Base-by-base conservation (phyloP, 2,888 invertebrate genomes). In the Clistopyga incitator region DNA sequence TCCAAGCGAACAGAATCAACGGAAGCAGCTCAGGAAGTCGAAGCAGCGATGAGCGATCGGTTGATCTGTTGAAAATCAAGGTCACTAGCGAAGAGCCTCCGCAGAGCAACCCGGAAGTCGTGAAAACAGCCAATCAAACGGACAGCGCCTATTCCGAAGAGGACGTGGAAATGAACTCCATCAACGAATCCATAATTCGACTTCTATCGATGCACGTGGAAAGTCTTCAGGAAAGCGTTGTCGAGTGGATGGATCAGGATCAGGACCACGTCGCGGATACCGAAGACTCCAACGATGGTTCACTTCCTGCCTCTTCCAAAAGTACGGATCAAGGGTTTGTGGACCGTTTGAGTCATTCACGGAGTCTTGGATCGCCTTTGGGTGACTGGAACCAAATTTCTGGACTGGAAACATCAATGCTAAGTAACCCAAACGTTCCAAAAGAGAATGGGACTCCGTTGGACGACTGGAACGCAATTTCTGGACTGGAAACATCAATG, bases 221-320 rank as follows among this genome's bases (percentile, higher is more conserved):
- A 25, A 81, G 23, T 65, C 11, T 65, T 10, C 81, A 45, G 8
- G 67, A 71, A 47, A 65, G 45, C 29, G 68, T 78, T 8, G 71
- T 81, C 34, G 78, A 81, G 54, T 72, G 74, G 74, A 81, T 81
- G 81, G 81, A 81, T 3, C 59, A 81, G 29, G 81, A 75, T 59
- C 61, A 59, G 20, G 67, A 75, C 23, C 67, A 76, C 50, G 59
- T 56, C 1, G 68, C 68, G 15, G 81, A 76, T 38, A 76, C 67
- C 8, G 75, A 81, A 47, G 81, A 81, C 11, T 42, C 68, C 3
- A 76, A 76, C n/a, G 42, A 75, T 52, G 67, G 29, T 50, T 67
- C 61, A 8, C 76, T 67, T 18, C 13, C 18, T 18, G 2, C 2
- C 8, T 64, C 64, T n/a, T 18, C 42, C 0, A 11, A 11, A 10